Base-by-base conservation (phyloP, 2,797 vertebrate species). In the Trichosurus vulpecula region DNA sequence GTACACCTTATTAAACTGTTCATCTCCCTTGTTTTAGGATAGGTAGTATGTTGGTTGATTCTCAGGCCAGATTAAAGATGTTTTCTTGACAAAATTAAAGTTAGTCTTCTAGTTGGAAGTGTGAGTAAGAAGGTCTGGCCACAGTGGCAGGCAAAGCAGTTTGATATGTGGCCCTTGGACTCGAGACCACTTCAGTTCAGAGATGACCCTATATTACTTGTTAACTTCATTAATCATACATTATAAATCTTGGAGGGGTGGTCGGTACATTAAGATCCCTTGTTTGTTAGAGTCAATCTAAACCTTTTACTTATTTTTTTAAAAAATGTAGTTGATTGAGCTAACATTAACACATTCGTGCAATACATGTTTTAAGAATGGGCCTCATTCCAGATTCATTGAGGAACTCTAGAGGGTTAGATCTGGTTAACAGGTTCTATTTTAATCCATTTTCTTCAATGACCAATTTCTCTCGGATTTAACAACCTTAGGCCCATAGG, bases 91-190 rank as follows among this genome's bases (percentile, higher is more conserved):
- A 6, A 30, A 55, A 56, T 35, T 35, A n/a, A 54, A 22, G 27
- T 10, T 19, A 13, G 52, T 57, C 55, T 27, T 56, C 55, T 56
- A 29, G 47, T 13, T 52, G 10, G 56, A 57, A 30, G 30, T 52
- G 14, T 51, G 1, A 1, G 13, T 2, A 41, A 35, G 29, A 14
- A 3, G 8, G 19, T 13, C 5, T 31, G 11, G 29, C 29, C 30
- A 0, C 2, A 3, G 52, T 11, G 30, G 27, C 0, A 0, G 90
- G 13, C 30, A 52, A 29, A 12, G 35, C 30, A 8, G 0, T 2
- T 5, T 2, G 6, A 0, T 3, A 30, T 30, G 8, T 13, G 2
- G 31, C 6, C 4, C 54, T 1, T 2, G 29, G 41, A 14, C 54
- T 54, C 91, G 0, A 11, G 13, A 41, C 12, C 6, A 1, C 2